Evolutionary conservation across 2,113 vertebrate species (phyloP).

Genomic region (Ceyx cyanopectus): DNA sequence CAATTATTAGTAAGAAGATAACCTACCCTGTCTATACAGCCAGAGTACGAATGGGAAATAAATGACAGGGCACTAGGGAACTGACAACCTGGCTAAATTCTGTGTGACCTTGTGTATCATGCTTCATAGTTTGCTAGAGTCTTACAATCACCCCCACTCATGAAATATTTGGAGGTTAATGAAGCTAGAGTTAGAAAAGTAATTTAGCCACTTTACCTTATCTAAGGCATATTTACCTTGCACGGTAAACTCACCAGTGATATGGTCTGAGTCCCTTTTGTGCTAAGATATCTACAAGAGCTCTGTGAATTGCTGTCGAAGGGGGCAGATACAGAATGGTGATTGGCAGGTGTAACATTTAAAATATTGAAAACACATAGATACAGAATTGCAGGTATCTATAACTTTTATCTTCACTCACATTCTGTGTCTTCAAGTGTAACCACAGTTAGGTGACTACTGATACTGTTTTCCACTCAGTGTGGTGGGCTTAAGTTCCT

Average conservation of each 20-base stretch:
- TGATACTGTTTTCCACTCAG: background rate
- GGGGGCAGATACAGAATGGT: background rate
- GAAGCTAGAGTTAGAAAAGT: background rate
- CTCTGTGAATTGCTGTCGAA: background rate
- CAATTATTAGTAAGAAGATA: conserved; percentile 8
- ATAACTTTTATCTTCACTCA: background rate
- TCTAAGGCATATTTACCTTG: background rate
- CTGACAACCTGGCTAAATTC: background rate
- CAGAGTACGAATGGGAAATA: background rate
- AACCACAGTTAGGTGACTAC: background rate
- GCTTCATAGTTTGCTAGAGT: background rate
- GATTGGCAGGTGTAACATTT: background rate
- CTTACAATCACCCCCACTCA: background rate
- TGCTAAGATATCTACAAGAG: background rate
- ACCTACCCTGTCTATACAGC: background rate
- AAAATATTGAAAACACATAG: background rate
- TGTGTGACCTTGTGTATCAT: background rate
- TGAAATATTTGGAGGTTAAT: background rate
- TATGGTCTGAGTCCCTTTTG: background rate
- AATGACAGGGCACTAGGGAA: background rate
- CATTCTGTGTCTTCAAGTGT: background rate
- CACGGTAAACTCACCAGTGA: background rate
- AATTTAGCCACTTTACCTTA: background rate
- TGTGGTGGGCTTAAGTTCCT: background rate
- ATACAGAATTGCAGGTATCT: background rate